A percentile compares a stretch with the other conserved stretches of the same genome.
phyloP scores from a whole-genome alignment of 2,888 invertebrate genomes.

The Ametastegia equiseti region DNA sequence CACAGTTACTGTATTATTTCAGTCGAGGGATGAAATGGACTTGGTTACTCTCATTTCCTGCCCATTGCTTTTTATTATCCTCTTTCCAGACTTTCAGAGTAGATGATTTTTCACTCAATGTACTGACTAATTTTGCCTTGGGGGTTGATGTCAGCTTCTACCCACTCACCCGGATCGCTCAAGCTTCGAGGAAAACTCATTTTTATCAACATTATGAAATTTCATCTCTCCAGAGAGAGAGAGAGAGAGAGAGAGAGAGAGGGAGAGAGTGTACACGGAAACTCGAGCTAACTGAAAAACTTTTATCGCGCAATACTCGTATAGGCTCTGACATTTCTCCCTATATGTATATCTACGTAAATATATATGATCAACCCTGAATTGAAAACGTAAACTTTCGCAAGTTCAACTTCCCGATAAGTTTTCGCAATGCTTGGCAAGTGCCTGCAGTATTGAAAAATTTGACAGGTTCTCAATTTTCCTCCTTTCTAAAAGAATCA shows the following conservation, averaged over 20 bases:
- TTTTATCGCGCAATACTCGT: neutral
- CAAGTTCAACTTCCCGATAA: neutral
- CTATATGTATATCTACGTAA: neutral
- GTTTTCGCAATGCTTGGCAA: neutral
- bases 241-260: no score
- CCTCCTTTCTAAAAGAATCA: neutral
- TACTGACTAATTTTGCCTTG: neutral
- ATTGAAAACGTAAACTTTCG: neutral
- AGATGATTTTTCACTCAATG: neutral
- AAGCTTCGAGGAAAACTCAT: conserved; percentile 2
- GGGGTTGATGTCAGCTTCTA: no score
- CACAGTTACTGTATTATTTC: neutral
- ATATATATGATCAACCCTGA: neutral
- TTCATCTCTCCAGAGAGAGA: no score
- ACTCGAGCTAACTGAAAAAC: conserved; percentile 14
- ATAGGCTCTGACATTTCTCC: neutral
- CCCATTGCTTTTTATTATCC: neutral
- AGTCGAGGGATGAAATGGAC: neutral
- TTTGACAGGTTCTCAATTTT: neutral
- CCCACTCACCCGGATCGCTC: neutral
- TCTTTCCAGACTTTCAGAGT: neutral
- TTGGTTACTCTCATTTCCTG: neutral
- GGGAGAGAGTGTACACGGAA: neutral
- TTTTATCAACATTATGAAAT: conserved; percentile 21
- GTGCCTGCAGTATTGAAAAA: neutral